phyloP scores from a whole-genome alignment of 2,888 invertebrate genomes.

The Cistogaster globosa region DNA sequence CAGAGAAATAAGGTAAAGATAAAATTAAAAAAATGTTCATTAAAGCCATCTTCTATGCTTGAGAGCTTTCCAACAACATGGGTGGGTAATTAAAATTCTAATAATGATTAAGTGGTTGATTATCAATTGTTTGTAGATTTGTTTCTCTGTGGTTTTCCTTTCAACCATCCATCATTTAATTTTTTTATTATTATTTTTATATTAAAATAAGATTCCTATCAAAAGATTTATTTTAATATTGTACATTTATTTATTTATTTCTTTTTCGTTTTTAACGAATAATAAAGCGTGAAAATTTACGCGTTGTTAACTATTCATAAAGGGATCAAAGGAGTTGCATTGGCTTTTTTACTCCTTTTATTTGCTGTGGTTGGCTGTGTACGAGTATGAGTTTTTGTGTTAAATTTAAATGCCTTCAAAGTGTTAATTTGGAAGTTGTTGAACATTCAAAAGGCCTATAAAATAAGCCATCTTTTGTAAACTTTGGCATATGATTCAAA shows the following conservation, averaged over 20 bases:
- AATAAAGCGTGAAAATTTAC: slow-evolving; percentile 68
- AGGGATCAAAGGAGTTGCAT: slow-evolving; percentile 64
- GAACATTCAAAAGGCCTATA: slow-evolving; percentile 46
- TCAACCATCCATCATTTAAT: slow-evolving; percentile 28
- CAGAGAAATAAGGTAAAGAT: slow-evolving; percentile 27
- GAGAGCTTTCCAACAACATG: background rate
- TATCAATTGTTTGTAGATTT: background rate
- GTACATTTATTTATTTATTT: too few species aligned
- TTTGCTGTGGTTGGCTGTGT: background rate
- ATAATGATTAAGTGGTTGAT: slow-evolving; percentile 1
- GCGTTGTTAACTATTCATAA: slow-evolving; percentile 70
- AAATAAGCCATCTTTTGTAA: slow-evolving; percentile 29
- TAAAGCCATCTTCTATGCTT: too few species aligned
- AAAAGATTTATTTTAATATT: slow-evolving; percentile 32
- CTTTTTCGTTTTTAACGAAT: slow-evolving; percentile 44
- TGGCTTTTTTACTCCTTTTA: slow-evolving; percentile 48
- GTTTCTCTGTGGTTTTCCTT: background rate
- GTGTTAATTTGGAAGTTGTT: slow-evolving; percentile 71
- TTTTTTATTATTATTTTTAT: slow-evolving; percentile 13
- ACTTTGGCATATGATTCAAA: background rate
- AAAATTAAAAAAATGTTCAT: slow-evolving; percentile 21
- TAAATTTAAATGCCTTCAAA: slow-evolving; percentile 59
- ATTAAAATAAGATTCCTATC: slow-evolving; percentile 33
- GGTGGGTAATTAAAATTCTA: slow-evolving; percentile 39
- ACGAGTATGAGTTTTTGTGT: slow-evolving; percentile 20